Conservation (phyloP, 2,797 vertebrate genomes). For the Amazona finschi region DNA sequence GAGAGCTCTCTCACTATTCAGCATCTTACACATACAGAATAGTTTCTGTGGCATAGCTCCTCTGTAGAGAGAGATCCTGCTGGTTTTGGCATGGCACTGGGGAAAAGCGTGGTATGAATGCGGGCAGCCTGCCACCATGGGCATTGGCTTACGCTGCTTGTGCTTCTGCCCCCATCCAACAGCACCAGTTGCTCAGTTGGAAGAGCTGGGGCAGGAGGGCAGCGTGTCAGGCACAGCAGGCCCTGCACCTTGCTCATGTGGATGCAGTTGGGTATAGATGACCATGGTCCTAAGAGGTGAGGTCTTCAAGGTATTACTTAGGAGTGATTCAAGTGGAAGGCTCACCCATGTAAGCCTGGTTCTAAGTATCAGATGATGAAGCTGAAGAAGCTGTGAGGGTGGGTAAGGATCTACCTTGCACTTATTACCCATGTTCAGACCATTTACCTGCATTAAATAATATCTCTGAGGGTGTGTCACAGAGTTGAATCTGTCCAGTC, state of each 20-base stretch:
- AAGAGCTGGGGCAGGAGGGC: background rate
- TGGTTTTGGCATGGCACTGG: background rate
- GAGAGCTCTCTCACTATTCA: background rate
- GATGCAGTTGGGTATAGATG: background rate
- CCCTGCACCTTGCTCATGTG: background rate
- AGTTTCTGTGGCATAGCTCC: background rate
- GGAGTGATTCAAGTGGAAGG: background rate
- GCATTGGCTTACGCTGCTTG: accelerated
- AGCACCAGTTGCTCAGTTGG: accelerated
- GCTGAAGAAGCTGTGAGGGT: background rate
- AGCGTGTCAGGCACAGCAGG: accelerated
- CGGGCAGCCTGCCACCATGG: background rate
- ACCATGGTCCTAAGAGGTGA: accelerated
- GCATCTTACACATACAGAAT: accelerated
- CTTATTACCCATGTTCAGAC: background rate
- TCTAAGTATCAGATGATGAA: accelerated
- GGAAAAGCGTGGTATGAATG: background rate
- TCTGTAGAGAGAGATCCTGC: background rate
- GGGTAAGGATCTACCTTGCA: background rate
- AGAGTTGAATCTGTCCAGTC: background rate
- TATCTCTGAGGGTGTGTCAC: background rate
- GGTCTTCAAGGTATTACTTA: background rate
- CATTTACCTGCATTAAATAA: background rate
- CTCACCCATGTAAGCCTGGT: accelerated
- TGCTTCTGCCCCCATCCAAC: background rate